Base-by-base conservation (phyloP, 1,140 invertebrate genomes). In the Zeugodacus cucurbitae region DNA sequence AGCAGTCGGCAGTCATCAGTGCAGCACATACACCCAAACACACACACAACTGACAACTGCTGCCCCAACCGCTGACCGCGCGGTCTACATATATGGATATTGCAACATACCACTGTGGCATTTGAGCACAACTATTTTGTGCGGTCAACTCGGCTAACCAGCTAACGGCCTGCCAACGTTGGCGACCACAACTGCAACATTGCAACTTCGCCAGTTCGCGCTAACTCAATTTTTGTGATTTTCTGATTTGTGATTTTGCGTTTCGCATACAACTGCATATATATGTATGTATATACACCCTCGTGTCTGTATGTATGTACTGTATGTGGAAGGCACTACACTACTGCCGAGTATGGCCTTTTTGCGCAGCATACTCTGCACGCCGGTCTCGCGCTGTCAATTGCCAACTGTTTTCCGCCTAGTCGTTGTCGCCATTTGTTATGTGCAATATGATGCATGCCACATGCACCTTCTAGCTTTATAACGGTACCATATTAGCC, bases 171-270 rank as follows among this genome's bases (percentile, higher is more conserved):
- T 82, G 74, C 74, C 74, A 54, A 48, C 34, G 41, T 82, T 82
- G 74, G 74, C 74, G 41, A 82, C 74, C 74, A 54, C 41, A 82
- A 82, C 74, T 82, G 74, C 74, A 82, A 82, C 74, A 34, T 82
- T 82, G 74, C 74, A 82, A 82, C 34, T 82, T 29, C 41, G 41
- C 41, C 41, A 34, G 74, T 82, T 11, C 26, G 26, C 74, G 74
- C 74, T 82, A 82, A 82, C 74, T 82, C 74, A 82, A 82, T 82
- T 82, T 82, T 48, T 82, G 74, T 82, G 70, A 74, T 74, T 74
- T 41, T 74, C 34, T 74, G 70, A 74, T 74, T 74, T 74, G 70
- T 74, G 74, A 82, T 82, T 82, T 48, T 82, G 41, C 22, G 41
- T 82, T 82, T 14, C n/a, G 26, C 48, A 82, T 78, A n/a, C 26